These are phyloP conservation scores for Chondrosia reniformis DNA, from an alignment of 37 sponge, comb jelly and placozoan genomes.

Conservation along the genomic window DNA sequence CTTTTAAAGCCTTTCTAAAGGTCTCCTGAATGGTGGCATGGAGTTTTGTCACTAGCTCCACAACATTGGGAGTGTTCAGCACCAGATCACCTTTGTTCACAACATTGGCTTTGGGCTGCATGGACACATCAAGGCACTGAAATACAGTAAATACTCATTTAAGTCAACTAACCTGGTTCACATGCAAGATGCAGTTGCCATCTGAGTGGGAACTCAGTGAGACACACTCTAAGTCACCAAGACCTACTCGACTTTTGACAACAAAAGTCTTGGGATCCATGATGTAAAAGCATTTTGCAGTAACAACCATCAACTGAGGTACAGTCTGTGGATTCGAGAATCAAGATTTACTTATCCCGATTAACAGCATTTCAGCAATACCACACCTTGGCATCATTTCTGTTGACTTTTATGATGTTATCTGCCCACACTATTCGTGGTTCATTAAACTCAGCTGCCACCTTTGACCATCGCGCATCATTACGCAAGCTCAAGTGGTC, in stretches of 20 bases:
- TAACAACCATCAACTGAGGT: constrained; percentile 55
- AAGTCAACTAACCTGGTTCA: constrained; percentile 49
- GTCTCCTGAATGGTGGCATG: constrained; percentile 48
- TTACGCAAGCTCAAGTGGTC: constrained; percentile 54
- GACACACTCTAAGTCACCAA: constrained; percentile 45
- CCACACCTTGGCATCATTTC: constrained; percentile 75
- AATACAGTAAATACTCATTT: background rate
- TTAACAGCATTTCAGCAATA: background rate
- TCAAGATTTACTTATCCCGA: background rate
- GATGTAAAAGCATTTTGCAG: constrained; percentile 51
- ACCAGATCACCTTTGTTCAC: constrained; percentile 85
- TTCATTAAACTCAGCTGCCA: constrained; percentile 48
- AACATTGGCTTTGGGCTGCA: too few species aligned
- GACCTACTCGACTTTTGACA: constrained; percentile 51
- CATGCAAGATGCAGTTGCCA: constrained; percentile 61
- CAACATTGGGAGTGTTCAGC: constrained; percentile 42
- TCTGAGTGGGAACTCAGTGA: constrained; percentile 67
- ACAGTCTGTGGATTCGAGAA: constrained; percentile 31
- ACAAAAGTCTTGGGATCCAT: constrained; percentile 62
- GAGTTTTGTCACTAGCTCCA: constrained; percentile 79
- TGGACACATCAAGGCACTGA: background rate
- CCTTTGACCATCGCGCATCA: constrained; percentile 62
- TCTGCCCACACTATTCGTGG: constrained; percentile 82
- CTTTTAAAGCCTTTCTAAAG: constrained; percentile 20
- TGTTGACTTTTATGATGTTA: constrained; percentile 69